Base-by-base conservation (phyloP, 2,113 vertebrate genomes). In the Picathartes gymnocephalus region DNA sequence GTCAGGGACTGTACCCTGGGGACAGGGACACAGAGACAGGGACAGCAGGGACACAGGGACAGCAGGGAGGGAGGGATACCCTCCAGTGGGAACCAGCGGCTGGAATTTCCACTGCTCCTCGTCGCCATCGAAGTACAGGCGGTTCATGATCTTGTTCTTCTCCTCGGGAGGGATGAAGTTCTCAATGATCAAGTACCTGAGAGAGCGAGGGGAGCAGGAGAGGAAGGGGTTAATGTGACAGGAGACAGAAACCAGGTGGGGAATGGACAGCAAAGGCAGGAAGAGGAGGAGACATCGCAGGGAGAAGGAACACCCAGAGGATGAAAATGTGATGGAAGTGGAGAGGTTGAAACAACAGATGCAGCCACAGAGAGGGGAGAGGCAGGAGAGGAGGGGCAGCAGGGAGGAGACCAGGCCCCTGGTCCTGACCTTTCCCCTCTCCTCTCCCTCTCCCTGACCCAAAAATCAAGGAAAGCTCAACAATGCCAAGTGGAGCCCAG, bases 141-240 rank as follows among this genome's bases (percentile, higher is more conserved):
- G 97, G 97, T 99, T 99, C 98, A 99, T 98, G 68, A 99, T 99
- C 97, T 99, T 99, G 97, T 99, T 99, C 98, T 99, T 99, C 96
- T 99, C 99, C 86, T 99, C 99, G 0, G 99, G 98, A 23, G 99
- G 99, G 82, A 99, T 99, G 92, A 99, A 99, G 92, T 99, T 99
- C 96, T 99, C 99, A 6, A 99, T 99, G 92, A 99, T 98, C 72
- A 99, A 83, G 88, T 99, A 99, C 97, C 99, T 99, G 98, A 35
- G 72, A 53, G 62, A n/a, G 53, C 6, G 4, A 9, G 73, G 66
- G 74, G 45, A 19, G 47, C 10, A 9, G 40, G 22, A 60, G 19
- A 54, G 50, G 84, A 62, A 20, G 42, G 82, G 40, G 51, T 77
- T 73, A 27, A 81, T 2, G 54, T 3, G 88, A 54, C 42, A n/a